A percentile compares a stretch with the other conserved stretches of the same genome.
Conservation (phyloP, 1,140 invertebrate species). For the Macrosteles quadrilineatus region DNA sequence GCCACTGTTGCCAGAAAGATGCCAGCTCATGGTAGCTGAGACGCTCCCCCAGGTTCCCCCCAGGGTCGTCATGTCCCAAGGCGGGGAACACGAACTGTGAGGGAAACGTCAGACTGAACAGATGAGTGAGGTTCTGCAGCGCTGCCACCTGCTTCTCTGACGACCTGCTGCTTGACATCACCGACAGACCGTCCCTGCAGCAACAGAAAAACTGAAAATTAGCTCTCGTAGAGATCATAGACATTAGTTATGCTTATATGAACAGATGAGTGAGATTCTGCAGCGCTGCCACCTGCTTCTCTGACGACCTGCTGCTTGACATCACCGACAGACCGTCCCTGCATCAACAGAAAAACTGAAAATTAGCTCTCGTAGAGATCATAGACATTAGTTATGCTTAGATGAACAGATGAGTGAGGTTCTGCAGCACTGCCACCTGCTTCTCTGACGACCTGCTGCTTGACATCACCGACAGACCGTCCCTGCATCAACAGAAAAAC, state of each 20-base stretch:
- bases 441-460: constrained; percentile 60
- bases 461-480: constrained; percentile 62
- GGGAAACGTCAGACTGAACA: constrained; percentile 73
- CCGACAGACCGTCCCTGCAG: constrained; percentile 64
- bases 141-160: constrained; percentile 65
- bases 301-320: constrained; percentile 59
- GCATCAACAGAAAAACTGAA: too few relatives aligned
- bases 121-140: constrained; percentile 73
- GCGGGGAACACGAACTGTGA: constrained; percentile 82
- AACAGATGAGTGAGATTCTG: constrained; percentile 77
- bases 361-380: too few relatives aligned
- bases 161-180: constrained; percentile 57
- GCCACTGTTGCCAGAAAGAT: constrained; percentile 75
- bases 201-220: too few relatives aligned
- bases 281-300: constrained; percentile 65
- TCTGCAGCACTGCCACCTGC: constrained; percentile 68
- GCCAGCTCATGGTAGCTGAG: constrained; percentile 60
- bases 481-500: too few relatives aligned
- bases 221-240: too few relatives aligned
- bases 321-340: constrained; percentile 66
- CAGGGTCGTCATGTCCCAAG: constrained; percentile 76
- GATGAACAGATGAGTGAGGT: constrained; percentile 74
- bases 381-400: too few relatives aligned
- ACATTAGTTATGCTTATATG: too few relatives aligned
- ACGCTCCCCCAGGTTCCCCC: constrained; percentile 50